Conservation (phyloP, 2,113 vertebrate genomes). For the Chaetodon auriga region DNA sequence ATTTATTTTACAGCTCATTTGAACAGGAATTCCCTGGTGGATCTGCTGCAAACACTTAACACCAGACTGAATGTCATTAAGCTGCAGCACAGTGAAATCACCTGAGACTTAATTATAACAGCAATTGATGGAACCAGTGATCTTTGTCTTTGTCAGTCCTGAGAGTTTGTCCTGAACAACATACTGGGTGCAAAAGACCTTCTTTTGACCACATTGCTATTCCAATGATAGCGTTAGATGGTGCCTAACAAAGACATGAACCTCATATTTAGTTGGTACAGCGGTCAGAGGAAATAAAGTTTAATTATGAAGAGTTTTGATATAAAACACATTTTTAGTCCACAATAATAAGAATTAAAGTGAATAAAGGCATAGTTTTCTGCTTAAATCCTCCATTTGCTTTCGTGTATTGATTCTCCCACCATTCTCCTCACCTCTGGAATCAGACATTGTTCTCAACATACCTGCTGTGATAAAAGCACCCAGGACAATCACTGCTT, state of each 20-base stretch:
- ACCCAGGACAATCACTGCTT: constrained; percentile 36
- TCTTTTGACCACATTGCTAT: not conserved
- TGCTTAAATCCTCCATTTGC: not conserved
- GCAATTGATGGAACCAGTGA: not conserved
- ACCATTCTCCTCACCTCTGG: not conserved
- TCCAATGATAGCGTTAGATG: not conserved
- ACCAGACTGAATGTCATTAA: constrained; percentile 2
- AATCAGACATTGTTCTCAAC: not conserved
- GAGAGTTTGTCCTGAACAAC: not conserved
- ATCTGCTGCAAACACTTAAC: not conserved
- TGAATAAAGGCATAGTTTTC: not conserved
- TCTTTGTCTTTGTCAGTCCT: not conserved
- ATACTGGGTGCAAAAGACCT: not conserved
- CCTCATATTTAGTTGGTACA: not conserved
- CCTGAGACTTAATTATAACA: not conserved
- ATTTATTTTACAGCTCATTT: not conserved
- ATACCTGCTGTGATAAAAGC: constrained; percentile 45
- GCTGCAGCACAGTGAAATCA: not conserved
- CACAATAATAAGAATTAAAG: not conserved
- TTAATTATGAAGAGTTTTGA: not conserved
- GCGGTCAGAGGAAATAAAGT: not conserved
- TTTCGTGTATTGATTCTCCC: not conserved
- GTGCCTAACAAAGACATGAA: not conserved
- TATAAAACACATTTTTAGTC: not conserved
- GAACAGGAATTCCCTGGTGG: not conserved